Evolutionary conservation across 2,888 invertebrate species (phyloP).

Genomic region (Hybos culiciformis): DNA sequence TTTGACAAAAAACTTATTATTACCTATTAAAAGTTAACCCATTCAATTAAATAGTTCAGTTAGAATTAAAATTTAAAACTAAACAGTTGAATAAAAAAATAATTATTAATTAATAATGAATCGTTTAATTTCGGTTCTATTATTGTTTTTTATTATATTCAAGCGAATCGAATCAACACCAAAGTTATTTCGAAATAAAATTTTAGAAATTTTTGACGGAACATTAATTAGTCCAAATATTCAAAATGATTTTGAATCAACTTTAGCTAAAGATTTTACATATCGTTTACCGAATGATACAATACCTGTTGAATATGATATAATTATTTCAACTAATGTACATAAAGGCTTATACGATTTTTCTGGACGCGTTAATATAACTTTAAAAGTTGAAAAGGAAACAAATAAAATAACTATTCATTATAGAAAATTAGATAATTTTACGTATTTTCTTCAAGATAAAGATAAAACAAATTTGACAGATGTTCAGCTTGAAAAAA

Average conservation of each 20-base stretch:
- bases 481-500: neutral
- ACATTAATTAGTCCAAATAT: no score
- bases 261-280: neutral
- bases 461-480: neutral
- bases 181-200: no score
- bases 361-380: conserved; percentile 22
- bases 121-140: no score
- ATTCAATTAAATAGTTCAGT: no score
- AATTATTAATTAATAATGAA: no score
- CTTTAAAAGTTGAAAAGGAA: conserved; percentile 15
- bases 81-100: no score
- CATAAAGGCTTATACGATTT: conserved; percentile 21
- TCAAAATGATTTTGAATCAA: no score
- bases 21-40: no score
- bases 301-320: conserved; percentile 40
- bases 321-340: conserved; percentile 23
- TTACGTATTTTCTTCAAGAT: neutral
- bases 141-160: neutral
- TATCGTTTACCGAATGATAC: conserved; percentile 42
- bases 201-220: no score
- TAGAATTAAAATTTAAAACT: no score
- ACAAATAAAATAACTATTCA: conserved; percentile 23
- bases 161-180: neutral
- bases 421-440: conserved; percentile 17
- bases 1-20: no score